Evolutionary conservation across 2,113 vertebrate genomes (phyloP).

Genomic region (Falcunculus frontatus): DNA sequence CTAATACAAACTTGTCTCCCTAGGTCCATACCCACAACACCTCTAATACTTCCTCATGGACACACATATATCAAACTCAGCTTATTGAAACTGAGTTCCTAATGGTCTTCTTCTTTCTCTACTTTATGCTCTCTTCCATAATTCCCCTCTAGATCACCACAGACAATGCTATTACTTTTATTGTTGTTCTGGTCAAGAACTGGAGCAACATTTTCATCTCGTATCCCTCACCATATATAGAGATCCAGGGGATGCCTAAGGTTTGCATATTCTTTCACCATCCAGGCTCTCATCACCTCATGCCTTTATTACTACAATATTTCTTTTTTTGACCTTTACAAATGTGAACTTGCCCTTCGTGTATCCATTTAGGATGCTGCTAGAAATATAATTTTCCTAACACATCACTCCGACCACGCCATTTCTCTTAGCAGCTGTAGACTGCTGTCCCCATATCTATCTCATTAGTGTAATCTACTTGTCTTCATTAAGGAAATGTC

Average conservation of each 20-base stretch:
- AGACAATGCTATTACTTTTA: not conserved
- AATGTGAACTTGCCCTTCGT: not conserved
- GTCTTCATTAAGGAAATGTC: conserved; percentile 52
- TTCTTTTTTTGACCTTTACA: conserved; percentile 55
- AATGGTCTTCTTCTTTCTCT: not conserved
- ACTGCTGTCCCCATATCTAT: not conserved
- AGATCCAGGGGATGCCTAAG: not conserved
- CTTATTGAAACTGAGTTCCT: not conserved
- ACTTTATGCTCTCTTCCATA: not conserved
- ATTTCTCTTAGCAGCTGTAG: not conserved
- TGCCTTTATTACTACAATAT: conserved; percentile 16
- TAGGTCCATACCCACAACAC: not conserved
- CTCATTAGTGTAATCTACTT: conserved; percentile 26
- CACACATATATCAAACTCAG: not conserved
- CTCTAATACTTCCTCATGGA: not conserved
- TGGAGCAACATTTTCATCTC: not conserved
- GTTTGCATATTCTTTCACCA: not conserved
- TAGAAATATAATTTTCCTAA: not conserved
- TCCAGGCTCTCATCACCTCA: not conserved
- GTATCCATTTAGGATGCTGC: not conserved
- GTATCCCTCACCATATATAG: not conserved
- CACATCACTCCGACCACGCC: not conserved
- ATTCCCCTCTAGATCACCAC: not conserved
- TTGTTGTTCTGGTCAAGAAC: not conserved
- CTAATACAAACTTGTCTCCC: not conserved